Conservation (phyloP, 2,888 invertebrate genomes). For the Agonopterix heracliana region DNA sequence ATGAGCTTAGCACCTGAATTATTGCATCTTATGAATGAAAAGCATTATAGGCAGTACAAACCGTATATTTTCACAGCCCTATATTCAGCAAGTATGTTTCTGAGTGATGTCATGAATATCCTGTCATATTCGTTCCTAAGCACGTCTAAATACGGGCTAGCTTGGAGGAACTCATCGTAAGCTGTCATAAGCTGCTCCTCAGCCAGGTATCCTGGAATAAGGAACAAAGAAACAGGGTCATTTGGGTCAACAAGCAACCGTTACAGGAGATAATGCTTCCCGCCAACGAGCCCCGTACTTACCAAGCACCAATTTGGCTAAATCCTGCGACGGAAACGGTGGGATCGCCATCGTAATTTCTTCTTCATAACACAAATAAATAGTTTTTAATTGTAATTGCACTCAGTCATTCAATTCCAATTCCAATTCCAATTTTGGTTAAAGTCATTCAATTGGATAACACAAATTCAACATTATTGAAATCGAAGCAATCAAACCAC, state of each 20-base stretch:
- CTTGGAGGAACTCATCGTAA: conserved; percentile 68
- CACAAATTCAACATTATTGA: neutral
- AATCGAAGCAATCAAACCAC: conserved; percentile 1
- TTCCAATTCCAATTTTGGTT: too few relatives aligned
- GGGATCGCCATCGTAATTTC: conserved; percentile 46
- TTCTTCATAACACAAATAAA: neutral
- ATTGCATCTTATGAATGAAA: too few relatives aligned
- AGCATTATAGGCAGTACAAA: conserved; percentile 13
- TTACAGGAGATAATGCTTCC: conserved; percentile 37
- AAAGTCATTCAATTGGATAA: neutral
- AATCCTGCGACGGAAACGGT: conserved; percentile 62
- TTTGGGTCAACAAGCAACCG: conserved; percentile 8
- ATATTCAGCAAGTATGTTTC: conserved; percentile 65
- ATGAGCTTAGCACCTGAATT: too few relatives aligned
- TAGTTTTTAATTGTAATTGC: neutral
- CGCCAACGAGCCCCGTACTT: conserved; percentile 53
- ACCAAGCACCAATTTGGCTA: conserved; percentile 68
- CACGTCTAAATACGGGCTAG: conserved; percentile 65
- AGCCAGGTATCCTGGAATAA: conserved; percentile 56
- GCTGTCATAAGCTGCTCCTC: conserved; percentile 70
- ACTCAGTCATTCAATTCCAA: neutral
- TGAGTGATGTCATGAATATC: conserved; percentile 67
- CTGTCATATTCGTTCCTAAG: conserved; percentile 65
- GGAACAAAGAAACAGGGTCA: conserved; percentile 10
- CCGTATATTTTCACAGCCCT: conserved; percentile 67